phyloP scores from a whole-genome alignment of 2,888 invertebrate genomes.

The Eilema caniola region DNA sequence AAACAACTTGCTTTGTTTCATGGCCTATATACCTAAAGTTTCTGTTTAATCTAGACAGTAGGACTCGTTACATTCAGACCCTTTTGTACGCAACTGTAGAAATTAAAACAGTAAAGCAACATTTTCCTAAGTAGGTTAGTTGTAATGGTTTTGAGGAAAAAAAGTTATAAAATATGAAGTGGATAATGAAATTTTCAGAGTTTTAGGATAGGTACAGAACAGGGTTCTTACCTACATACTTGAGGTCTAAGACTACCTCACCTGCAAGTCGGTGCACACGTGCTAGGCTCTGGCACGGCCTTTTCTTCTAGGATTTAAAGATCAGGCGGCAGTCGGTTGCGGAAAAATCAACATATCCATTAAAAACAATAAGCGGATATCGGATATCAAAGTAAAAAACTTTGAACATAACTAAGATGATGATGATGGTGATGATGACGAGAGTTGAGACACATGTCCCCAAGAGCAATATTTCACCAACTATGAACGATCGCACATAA shows the following conservation, averaged over 20 bases:
- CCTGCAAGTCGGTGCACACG: no score
- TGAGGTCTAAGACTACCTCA: no score
- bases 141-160: neutral
- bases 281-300: no score
- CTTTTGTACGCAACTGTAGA: neutral
- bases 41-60: slow-evolving; percentile 1
- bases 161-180: neutral
- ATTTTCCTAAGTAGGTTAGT: slow-evolving; percentile 1
- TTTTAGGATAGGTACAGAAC: neutral
- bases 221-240: no score
- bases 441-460: no score
- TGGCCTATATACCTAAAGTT: slow-evolving; percentile 9
- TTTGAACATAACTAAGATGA: neutral
- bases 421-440: neutral
- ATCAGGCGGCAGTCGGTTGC: no score
- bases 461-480: no score
- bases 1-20: neutral
- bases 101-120: slow-evolving; percentile 8
- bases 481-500: no score
- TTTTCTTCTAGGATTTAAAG: no score
- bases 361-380: no score
- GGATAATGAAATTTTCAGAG: neutral
- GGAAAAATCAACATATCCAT: no score
- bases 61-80: neutral
- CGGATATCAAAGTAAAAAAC: no score